Base-by-base conservation (phyloP, 2,113 vertebrate genomes). In the Dermatemys mawii region DNA sequence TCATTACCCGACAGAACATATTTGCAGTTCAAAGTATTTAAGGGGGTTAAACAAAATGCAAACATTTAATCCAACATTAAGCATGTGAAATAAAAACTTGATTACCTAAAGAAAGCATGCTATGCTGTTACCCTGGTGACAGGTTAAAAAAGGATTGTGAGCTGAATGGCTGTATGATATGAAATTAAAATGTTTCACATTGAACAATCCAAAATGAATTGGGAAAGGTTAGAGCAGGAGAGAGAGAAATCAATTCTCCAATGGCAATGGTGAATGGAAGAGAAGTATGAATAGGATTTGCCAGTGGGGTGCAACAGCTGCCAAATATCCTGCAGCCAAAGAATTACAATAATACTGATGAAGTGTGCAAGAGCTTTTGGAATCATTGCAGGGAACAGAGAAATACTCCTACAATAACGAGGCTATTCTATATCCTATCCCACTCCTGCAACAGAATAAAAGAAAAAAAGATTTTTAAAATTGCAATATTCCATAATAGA, bases 181-280 rank as follows among this genome's bases (percentile, higher is more conserved):
- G 98, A 99, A 99, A 99, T 99, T 99, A 99, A 99, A 99, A 99
- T 99, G 99, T 99, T 99, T 99, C 98, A 99, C 99, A 99, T 98
- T 94, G 98, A 99, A 98, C 99, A 99, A 99, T 98, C 98, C 96
- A 97, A 99, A 99, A 99, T 99, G 98, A 99, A 99, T 98, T 98
- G 98, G 98, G 97, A 98, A 98, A 98, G 98, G 98, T 98, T 98
- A 98, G 98, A 97, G 97, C 96, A 98, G 98, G 98, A 98, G 98
- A 98, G 98, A 98, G 98, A 98, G 98, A 99, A 99, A 99, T 99
- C 99, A 99, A 99, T 99, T 99, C 98, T 98, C 98, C 98, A 98
- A 98, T 98, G 98, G 98, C 98, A 98, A 97, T 97, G 96, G 98
- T 99, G 99, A 99, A 99, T 98, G 98, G 98, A 98, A 98, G 97